phyloP scores from a whole-genome alignment of 2,797 vertebrate genomes.

The Oreochromis mossambicus region DNA sequence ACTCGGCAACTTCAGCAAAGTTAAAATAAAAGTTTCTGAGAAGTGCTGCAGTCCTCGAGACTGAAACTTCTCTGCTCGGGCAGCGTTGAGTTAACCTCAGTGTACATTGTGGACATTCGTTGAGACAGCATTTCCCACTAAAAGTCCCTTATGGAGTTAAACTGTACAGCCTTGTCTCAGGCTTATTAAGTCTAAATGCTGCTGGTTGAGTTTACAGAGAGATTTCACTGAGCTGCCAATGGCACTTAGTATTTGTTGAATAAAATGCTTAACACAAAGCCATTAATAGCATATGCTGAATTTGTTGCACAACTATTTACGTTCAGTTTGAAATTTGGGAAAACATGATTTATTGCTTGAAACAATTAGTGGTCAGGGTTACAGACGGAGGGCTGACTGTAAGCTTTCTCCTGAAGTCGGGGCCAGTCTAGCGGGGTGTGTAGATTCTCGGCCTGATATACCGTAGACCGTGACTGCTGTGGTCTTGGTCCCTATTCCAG shows the following conservation, averaged over 20 bases:
- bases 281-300: slow-evolving; percentile 56
- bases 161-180: slow-evolving; percentile 45
- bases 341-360: slow-evolving; percentile 64
- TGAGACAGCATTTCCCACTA: slow-evolving; percentile 27
- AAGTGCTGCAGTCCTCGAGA: not conserved
- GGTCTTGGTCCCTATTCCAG: slow-evolving; percentile 41
- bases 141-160: slow-evolving; percentile 23
- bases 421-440: slow-evolving; percentile 33
- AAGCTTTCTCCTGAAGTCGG: slow-evolving; percentile 38
- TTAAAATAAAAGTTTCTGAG: slow-evolving; percentile 29
- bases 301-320: slow-evolving; percentile 67
- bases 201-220: slow-evolving; percentile 49
- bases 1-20: not conserved
- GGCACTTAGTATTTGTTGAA: slow-evolving; percentile 61
- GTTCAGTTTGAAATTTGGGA: slow-evolving; percentile 61
- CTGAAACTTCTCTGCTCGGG: not conserved
- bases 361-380: slow-evolving; percentile 65
- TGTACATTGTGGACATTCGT: slow-evolving; percentile 27
- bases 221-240: slow-evolving; percentile 60
- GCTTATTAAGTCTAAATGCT: slow-evolving; percentile 51
- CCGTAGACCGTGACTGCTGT: slow-evolving; percentile 52
- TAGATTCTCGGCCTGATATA: slow-evolving; percentile 61
- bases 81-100: slow-evolving; percentile 1
- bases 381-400: slow-evolving; percentile 40
- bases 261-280: slow-evolving; percentile 43